Conservation (phyloP, 1,140 invertebrate species). For the Apis mellifera region DNA sequence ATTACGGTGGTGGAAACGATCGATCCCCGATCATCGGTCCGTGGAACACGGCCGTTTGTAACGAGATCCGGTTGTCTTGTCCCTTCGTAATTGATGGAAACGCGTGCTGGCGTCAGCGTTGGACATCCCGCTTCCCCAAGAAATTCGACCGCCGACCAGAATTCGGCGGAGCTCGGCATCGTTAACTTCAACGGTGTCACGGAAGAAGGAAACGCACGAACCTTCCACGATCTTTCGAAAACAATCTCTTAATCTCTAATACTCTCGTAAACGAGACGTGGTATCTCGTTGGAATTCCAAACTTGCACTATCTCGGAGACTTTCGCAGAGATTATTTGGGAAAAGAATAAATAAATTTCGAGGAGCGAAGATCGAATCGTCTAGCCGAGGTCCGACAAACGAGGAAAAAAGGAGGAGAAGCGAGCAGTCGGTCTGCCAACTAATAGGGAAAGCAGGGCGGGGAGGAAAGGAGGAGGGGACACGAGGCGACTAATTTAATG, state of each 20-base stretch:
- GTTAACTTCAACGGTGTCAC: not conserved
- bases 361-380: not conserved
- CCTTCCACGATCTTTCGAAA: too few relatives aligned
- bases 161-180: not conserved
- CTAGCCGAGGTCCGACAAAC: not conserved
- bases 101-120: conserved; percentile 3
- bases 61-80: conserved; percentile 5
- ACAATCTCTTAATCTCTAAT: too few relatives aligned
- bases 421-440: not conserved
- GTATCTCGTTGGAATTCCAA: too few relatives aligned
- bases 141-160: not conserved
- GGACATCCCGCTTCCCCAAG: not conserved
- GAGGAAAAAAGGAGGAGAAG: not conserved
- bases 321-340: too few relatives aligned
- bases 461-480: not conserved
- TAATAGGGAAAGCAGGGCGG: not conserved
- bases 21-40: not conserved
- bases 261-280: too few relatives aligned
- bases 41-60: not conserved
- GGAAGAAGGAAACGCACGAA: too few relatives aligned
- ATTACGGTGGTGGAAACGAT: conserved; percentile 6
- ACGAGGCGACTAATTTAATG: conserved; percentile 64
- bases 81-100: conserved; percentile 9
- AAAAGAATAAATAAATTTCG: too few relatives aligned
- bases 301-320: too few relatives aligned